Conservation (phyloP, 2,797 vertebrate genomes). For the Arrhamphus sclerolepis region DNA sequence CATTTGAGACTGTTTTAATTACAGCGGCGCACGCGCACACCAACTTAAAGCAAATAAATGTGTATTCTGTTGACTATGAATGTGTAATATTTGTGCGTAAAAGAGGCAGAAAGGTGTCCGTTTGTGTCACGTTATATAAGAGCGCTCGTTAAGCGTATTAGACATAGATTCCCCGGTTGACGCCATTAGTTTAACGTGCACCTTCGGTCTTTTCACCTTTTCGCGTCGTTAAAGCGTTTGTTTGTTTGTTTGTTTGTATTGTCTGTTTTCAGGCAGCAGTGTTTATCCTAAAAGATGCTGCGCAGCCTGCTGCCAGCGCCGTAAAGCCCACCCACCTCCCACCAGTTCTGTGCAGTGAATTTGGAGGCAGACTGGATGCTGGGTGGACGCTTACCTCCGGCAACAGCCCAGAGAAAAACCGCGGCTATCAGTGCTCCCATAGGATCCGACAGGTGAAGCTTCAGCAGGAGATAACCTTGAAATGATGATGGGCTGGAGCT, state of each 20-base stretch:
- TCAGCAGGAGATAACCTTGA: slow-evolving; percentile 72
- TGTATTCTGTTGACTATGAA: not conserved
- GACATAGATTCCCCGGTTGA: slow-evolving; percentile 32
- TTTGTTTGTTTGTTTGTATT: not conserved
- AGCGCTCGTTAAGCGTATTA: slow-evolving; percentile 52
- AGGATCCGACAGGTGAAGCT: slow-evolving; percentile 41
- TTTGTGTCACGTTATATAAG: slow-evolving; percentile 53
- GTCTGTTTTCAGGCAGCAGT: not conserved
- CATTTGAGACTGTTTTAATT: no score
- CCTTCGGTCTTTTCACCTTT: not conserved
- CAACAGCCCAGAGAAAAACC: slow-evolving; percentile 62
- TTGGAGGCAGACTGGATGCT: not conserved
- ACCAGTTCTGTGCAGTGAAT: no score
- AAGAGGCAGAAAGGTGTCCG: not conserved
- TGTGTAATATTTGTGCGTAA: not conserved
- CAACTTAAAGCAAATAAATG: not conserved
- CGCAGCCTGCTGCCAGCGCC: not conserved
- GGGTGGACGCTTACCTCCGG: slow-evolving; percentile 65
- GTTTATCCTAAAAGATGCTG: not conserved
- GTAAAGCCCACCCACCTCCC: no score
- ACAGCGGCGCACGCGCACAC: no score
- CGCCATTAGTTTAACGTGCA: not conserved
- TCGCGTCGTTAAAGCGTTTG: no score
- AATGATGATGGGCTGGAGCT: slow-evolving; percentile 52
- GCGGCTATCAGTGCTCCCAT: slow-evolving; percentile 65